phyloP scores from a whole-genome alignment of 2,113 vertebrate genomes.

The Eidolon helvum region DNA sequence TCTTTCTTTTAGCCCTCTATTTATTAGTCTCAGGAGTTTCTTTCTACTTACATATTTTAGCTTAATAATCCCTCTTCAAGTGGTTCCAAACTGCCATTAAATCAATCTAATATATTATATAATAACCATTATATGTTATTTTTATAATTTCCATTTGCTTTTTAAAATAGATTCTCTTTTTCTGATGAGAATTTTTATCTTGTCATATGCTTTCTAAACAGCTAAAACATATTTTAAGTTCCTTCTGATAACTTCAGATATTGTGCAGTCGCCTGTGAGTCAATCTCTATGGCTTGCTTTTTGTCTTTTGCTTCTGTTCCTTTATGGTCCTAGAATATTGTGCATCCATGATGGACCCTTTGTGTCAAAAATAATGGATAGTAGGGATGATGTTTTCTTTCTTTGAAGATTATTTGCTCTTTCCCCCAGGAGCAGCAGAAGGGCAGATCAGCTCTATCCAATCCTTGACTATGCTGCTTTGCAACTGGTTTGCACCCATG shows the following conservation, averaged over 20 bases:
- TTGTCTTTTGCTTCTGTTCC: background rate
- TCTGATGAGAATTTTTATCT: background rate
- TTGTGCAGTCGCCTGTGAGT: background rate
- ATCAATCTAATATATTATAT: no score
- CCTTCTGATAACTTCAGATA: background rate
- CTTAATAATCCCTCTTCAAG: background rate
- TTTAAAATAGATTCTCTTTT: background rate
- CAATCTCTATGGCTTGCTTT: background rate
- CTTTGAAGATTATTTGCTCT: background rate
- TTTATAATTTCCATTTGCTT: background rate
- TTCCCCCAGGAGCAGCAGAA: background rate
- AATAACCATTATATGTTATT: no score
- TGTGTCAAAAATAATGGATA: background rate
- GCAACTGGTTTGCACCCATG: background rate
- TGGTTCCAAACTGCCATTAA: background rate
- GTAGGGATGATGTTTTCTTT: background rate
- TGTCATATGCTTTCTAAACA: background rate
- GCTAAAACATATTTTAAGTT: background rate
- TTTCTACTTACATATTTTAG: background rate
- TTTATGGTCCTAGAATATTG: background rate
- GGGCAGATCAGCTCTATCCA: background rate
- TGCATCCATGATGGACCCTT: background rate
- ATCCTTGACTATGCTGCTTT: background rate
- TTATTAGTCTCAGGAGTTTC: background rate
- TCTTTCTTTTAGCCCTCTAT: background rate